Base-by-base conservation (phyloP, 2,113 vertebrate species). In the Tragulus kanchil region DNA sequence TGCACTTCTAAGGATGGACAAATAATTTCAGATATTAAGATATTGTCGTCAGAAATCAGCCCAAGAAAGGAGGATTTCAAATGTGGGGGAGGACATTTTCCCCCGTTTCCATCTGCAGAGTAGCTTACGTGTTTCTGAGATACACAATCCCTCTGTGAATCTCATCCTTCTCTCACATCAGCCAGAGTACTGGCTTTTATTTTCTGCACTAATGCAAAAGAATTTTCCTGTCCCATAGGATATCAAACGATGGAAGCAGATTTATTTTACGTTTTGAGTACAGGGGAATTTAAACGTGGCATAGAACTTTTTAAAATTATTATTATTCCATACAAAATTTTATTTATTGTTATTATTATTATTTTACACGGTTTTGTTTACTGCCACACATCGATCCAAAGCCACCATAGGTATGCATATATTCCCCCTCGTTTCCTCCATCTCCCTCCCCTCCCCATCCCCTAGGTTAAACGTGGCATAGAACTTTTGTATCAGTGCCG, bases 1-100 rank as follows among this genome's bases (percentile, higher is more conserved):
- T 95, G 90, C 13, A 45, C 59, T 82, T 95, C 48, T 62, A 56
- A 95, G 73, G 31, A 90, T 10, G 59, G 79, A 8, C 73, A 61
- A 17, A 85, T 42, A 61, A 79, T 83, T 89, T 62, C 31, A 58
- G 56, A 4, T 67, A 9, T 28, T 36, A 75, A 85, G 79, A 89
- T 64, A 23, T 0, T 15, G 92, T n/a, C 17, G 1, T 85, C 11
- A 26, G 82, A 58, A 93, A 86, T 88, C 5, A 67, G 42, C 8
- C 61, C 50, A n/a, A 16, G 65, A 36, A 78, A 61, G n/a, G 42
- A 82, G 13, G 15, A 45, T 21, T 54, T 54, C 16, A 3, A 12
- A 23, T 17, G 16, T 17, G 16, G 8, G 9, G 5, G 26, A 6
- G 0, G 6, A 4, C 13, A 2, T 52, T 42, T 9, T 4, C 14